Evolutionary conservation across 2,797 vertebrate species (phyloP).

Genomic region (Anisognathus igniventris): DNA sequence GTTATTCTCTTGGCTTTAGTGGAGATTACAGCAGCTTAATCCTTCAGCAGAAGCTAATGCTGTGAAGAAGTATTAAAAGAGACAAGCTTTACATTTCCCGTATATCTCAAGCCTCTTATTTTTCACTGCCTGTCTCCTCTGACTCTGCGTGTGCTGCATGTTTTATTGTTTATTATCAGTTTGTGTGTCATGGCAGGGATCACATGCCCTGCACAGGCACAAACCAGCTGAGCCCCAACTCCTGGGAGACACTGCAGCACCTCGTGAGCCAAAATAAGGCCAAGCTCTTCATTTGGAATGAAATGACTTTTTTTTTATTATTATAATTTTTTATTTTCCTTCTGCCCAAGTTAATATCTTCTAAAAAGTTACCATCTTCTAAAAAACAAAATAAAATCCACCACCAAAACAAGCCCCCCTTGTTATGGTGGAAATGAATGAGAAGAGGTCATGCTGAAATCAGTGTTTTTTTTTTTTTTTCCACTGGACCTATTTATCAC

Average conservation of each 20-base stretch:
- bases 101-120: not conserved
- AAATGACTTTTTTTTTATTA: fast-evolving
- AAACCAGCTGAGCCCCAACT: not conserved
- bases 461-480: not conserved
- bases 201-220: fast-evolving
- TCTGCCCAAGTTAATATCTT: not conserved
- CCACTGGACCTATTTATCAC: not conserved
- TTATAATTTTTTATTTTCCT: not conserved
- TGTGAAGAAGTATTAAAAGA: not conserved
- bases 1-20: constrained; percentile 31
- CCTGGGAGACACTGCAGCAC: fast-evolving
- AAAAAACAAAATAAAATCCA: not conserved
- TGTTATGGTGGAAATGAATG: not conserved
- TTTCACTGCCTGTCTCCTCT: not conserved
- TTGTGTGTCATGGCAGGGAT: not conserved
- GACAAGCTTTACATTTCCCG: not conserved
- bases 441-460: not conserved
- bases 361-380: not conserved
- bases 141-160: not conserved
- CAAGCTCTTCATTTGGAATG: not conserved
- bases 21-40: constrained; percentile 24
- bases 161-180: not conserved
- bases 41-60: constrained; percentile 3
- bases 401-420: not conserved
- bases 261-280: not conserved